Percentiles rank a stretch among this genome's conserved stretches.
phyloP scores from a whole-genome alignment of 2,888 invertebrate species.

The Phyllotreta cruciferae region DNA sequence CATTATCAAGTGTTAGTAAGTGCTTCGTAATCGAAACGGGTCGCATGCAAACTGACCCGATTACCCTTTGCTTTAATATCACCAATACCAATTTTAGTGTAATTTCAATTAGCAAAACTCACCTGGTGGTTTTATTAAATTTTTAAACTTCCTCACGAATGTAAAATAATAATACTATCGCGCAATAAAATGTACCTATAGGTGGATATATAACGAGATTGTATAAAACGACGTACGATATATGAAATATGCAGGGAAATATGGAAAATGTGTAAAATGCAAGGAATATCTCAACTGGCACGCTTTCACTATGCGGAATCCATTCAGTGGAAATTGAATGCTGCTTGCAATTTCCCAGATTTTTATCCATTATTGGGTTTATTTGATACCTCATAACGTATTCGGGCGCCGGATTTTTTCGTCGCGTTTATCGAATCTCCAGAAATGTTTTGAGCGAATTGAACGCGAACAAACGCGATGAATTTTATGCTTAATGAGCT shows the following conservation, averaged over 20 bases:
- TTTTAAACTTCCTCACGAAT: too few species aligned
- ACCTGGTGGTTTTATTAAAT: too few species aligned
- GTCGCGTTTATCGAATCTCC: too few species aligned
- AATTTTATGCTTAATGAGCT: too few species aligned
- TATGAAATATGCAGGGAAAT: constrained; percentile 25
- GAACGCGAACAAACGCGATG: too few species aligned
- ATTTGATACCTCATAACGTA: constrained; percentile 9
- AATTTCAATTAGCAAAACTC: too few species aligned
- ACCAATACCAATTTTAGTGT: too few species aligned
- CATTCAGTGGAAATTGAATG: constrained; percentile 24
- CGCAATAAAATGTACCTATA: constrained; percentile 24
- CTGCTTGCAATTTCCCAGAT: constrained; percentile 20
- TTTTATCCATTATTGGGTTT: constrained; percentile 15
- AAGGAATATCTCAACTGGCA: constrained; percentile 13
- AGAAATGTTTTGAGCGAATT: too few species aligned
- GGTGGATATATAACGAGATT: constrained; percentile 31
- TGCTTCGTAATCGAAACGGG: constrained; percentile 10
- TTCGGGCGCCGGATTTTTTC: constrained; percentile 1
- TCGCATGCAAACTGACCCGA: too few species aligned
- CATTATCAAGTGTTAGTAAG: not conserved
- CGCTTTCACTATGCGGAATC: constrained; percentile 13
- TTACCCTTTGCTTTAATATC: too few species aligned
- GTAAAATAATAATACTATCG: too few species aligned
- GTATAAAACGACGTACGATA: constrained; percentile 31
- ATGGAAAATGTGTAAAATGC: constrained; percentile 24